Base-by-base conservation (phyloP, 2,888 invertebrate genomes). In the Nephrocerus scutellatus region DNA sequence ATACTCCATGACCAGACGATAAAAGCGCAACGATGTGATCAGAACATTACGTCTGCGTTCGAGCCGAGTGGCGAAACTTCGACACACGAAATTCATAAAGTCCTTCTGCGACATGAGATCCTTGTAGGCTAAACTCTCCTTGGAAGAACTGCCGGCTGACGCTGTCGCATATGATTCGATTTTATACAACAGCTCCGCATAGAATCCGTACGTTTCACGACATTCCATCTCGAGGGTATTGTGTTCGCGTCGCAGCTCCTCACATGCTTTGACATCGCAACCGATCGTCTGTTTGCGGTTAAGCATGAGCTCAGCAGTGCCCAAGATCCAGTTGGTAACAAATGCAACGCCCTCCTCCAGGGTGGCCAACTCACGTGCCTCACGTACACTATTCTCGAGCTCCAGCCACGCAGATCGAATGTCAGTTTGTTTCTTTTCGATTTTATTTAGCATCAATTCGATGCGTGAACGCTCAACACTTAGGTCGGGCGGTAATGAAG, bases 41-140 rank as follows among this genome's bases (percentile, higher is more conserved):
- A 86, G 68, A 29, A 85, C 73, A 57, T 82, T 84, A 41, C 84
- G 71, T 25, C 87, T 68, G 25, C 82, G 72, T 57, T 86, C 84
- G 38, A 86, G 69, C 10, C 86, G 71, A 20, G 77, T 76, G 1
- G 84, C 84, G 59, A 85, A 86, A 55, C 81, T 82, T 40, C 82
- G 75, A 53, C 83, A 84, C 1, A 85, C 80, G 44, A 82, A 84
- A 66, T 86, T 83, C 82, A 87, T 85, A 59, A 85, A 85, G 57
- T 85, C 84, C 45, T 80, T 73, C 55, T 84, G 82, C 2, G 82
- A 79, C 44, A 77, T 69, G 31, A 87, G 66, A 62, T 84, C 83
- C 55, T 74, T 74, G 28, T 74, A 73, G 28, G 70, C 68, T 20
- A 55, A 44, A 10, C 45, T 41, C 2, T 46, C 49, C 30, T 52